These are phyloP conservation scores for Gobionotothen gibberifrons DNA, from an alignment of 2,797 vertebrate species.

Conservation along the genomic window DNA sequence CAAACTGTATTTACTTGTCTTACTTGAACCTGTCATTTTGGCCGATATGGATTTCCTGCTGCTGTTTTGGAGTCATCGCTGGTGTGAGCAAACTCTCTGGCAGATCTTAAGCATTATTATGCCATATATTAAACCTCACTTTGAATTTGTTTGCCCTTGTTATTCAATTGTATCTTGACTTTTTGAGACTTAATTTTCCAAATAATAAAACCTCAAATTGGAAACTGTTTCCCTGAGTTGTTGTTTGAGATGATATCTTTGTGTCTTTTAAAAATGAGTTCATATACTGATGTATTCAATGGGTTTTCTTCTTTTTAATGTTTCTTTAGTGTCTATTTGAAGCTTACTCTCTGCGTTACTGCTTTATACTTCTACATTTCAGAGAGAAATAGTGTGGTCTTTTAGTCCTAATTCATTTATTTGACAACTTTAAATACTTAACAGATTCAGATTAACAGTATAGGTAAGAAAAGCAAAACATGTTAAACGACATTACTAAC, in stretches of 20 bases:
- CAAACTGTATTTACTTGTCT: constrained; percentile 61
- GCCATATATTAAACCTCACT: constrained; percentile 64
- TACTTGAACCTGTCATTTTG: constrained; percentile 71
- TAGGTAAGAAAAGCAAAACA: too few relatives aligned
- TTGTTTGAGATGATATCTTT: background rate
- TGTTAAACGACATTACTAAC: too few relatives aligned
- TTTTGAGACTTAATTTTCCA: constrained; percentile 83
- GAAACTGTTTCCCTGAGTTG: constrained; percentile 24
- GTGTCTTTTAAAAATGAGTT: background rate
- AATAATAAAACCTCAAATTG: constrained; percentile 80
- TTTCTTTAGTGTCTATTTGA: background rate
- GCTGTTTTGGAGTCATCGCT: constrained; percentile 57
- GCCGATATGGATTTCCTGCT: constrained; percentile 60
- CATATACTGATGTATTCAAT: background rate
- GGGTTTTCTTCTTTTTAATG: background rate
- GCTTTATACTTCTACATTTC: background rate
- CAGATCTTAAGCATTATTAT: constrained; percentile 51
- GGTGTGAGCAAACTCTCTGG: constrained; percentile 53
- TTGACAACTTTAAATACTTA: too few relatives aligned
- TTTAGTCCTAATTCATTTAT: too few relatives aligned
- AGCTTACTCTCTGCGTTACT: background rate
- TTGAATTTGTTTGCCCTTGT: constrained; percentile 71
- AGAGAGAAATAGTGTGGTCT: background rate
- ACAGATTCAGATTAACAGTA: too few relatives aligned
- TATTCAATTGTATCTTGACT: constrained; percentile 71